These are phyloP conservation scores for Tiliqua scincoides DNA, from an alignment of 2,113 vertebrate genomes.

Conservation along the genomic window DNA sequence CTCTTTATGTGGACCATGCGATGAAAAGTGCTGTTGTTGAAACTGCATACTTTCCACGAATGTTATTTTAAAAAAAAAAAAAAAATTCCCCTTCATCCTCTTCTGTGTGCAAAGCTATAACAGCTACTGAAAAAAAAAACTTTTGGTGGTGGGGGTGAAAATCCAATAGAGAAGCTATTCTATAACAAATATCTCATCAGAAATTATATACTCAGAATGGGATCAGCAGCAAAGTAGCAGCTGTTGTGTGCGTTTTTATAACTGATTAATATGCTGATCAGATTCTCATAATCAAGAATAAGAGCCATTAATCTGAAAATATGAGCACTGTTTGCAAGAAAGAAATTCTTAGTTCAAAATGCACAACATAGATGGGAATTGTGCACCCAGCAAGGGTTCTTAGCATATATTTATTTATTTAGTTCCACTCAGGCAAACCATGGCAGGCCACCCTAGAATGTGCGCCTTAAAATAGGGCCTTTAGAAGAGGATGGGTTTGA, in stretches of 20 bases:
- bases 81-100: constrained; percentile 17
- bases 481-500: background rate
- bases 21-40: constrained; percentile 11
- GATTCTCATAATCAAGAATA: constrained; percentile 73
- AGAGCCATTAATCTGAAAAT: constrained; percentile 70
- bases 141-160: constrained; percentile 59
- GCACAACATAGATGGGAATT: too few relatives aligned
- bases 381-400: constrained; percentile 22
- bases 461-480: background rate
- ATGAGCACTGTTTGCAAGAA: constrained; percentile 46
- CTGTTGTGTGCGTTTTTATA: constrained; percentile 70
- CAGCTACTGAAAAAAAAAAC: constrained; percentile 56
- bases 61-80: background rate
- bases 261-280: constrained; percentile 78
- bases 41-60: constrained; percentile 19
- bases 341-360: constrained; percentile 45
- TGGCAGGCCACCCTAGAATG: constrained; percentile 1
- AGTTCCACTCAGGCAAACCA: constrained; percentile 24
- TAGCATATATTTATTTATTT: background rate
- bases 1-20: background rate
- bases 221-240: constrained; percentile 74
- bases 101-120: constrained; percentile 58
- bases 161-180: constrained; percentile 51
- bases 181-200: constrained; percentile 76
- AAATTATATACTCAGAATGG: constrained; percentile 72